Evolutionary conservation across 1,140 invertebrate species (phyloP).

Genomic region (Drosophila virilis): DNA sequence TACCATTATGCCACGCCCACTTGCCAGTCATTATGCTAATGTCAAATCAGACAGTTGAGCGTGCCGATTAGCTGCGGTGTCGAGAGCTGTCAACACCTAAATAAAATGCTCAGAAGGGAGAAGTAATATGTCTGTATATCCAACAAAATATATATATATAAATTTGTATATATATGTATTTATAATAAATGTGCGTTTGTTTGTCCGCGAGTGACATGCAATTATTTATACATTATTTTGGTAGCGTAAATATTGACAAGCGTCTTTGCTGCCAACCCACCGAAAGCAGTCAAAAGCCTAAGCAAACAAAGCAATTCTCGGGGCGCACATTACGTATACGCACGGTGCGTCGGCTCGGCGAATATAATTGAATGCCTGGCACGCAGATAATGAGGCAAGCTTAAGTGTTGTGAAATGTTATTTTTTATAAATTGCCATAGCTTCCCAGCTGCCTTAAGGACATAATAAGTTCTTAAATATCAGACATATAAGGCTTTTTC

Average conservation of each 20-base stretch:
- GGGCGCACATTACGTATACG: conserved; percentile 54
- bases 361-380: conserved; percentile 21
- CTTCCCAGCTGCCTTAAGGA: too few species aligned
- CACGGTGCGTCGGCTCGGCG: neutral
- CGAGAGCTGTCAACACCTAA: conserved; percentile 53
- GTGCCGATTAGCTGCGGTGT: conserved; percentile 51
- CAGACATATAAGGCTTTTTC: too few species aligned
- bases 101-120: conserved; percentile 19
- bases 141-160: conserved; percentile 7
- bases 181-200: conserved; percentile 31
- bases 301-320: conserved; percentile 25
- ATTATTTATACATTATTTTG: conserved; percentile 74
- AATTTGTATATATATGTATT: neutral
- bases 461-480: too few species aligned
- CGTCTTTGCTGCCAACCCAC: conserved; percentile 37
- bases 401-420: neutral
- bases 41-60: conserved; percentile 26
- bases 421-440: too few species aligned
- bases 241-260: conserved; percentile 62
- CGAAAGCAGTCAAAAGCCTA: conserved; percentile 25
- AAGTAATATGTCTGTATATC: conserved; percentile 21
- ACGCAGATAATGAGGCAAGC: neutral
- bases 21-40: conserved; percentile 66
- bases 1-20: conserved; percentile 22
- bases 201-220: conserved; percentile 70